Percentiles rank a stretch among this genome's conserved stretches.
phyloP scores from a whole-genome alignment of 2,888 invertebrate species.

The Balanococcus diminutus region DNA sequence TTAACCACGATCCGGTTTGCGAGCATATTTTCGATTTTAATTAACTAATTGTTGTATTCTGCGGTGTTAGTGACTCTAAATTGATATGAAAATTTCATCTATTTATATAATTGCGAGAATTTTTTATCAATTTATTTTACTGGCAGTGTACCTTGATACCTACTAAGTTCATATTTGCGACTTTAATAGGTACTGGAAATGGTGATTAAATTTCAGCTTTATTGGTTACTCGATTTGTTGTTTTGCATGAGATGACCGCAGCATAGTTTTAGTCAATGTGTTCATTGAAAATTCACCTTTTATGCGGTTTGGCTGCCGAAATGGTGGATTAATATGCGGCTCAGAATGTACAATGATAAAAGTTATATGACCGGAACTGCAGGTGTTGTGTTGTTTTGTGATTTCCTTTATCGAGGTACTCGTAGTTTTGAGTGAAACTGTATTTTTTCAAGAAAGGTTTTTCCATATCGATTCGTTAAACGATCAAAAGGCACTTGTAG shows the following conservation, averaged over 20 bases:
- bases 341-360: background rate
- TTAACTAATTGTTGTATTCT: conserved; percentile 7
- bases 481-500: background rate
- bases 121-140: background rate
- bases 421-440: background rate
- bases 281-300: background rate
- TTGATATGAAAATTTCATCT: background rate
- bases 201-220: background rate
- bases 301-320: background rate
- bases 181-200: background rate
- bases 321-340: background rate
- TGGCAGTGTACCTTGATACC: background rate
- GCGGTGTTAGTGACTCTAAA: conserved; percentile 31
- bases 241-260: background rate
- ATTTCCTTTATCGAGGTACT: background rate
- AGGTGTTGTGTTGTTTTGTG: background rate
- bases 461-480: background rate
- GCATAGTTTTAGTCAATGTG: background rate
- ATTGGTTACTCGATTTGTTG: background rate
- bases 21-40: conserved; percentile 22
- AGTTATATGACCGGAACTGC: background rate
- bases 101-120: background rate
- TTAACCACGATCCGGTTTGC: background rate
- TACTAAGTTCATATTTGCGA: background rate
- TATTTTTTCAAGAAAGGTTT: background rate